Base-by-base conservation (phyloP, 2,797 vertebrate genomes). In the Cercopithecus petaurista region DNA sequence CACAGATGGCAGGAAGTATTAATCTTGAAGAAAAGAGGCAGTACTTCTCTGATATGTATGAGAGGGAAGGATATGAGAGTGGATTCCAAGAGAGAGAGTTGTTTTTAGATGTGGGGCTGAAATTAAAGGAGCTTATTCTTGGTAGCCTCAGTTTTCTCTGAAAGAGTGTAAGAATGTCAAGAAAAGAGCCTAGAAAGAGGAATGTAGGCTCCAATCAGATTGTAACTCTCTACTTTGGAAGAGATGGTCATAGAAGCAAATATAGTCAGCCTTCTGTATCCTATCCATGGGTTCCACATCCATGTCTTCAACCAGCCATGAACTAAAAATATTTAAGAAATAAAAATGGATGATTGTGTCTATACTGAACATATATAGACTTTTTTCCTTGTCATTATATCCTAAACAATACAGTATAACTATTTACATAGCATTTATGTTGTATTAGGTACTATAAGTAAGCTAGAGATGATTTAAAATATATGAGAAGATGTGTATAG, bases 61-160 rank as follows among this genome's bases (percentile, higher is more conserved):
- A 50, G 72, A 79, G 14, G 17, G 67, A 72, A 83, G 77, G 52
- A 28, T 4, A 33, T 59, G 17, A 86, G 39, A 75, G 14, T 52
- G 11, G 3, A 48, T 88, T 90, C 41, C 36, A 36, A 84, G 50
- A 90, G 61, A 73, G 5, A 82, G 4, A 75, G 30, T 90, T 91
- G 33, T 75, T 93, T 96, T 89, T 89, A 88, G 59, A 83, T 17
- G 0, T 48, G 13, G 75, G 5, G 28, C 80, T 87, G 4, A 76
- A 87, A 89, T 75, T 87, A 88, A 89, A 95, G n/a, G 61, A 96
- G 39, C 48, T 61, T 82, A 43, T 11, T 91, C 28, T 88, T 82
- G 33, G 14, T 95, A 79, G 91, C 33, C 24, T 95, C 30, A n/a
- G 28, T 92, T 93, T 96, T 88, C 70, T 70, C 81, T 93, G 59